Base-by-base conservation (phyloP, 2,113 vertebrate species). In the Chaetodon trifascialis region DNA sequence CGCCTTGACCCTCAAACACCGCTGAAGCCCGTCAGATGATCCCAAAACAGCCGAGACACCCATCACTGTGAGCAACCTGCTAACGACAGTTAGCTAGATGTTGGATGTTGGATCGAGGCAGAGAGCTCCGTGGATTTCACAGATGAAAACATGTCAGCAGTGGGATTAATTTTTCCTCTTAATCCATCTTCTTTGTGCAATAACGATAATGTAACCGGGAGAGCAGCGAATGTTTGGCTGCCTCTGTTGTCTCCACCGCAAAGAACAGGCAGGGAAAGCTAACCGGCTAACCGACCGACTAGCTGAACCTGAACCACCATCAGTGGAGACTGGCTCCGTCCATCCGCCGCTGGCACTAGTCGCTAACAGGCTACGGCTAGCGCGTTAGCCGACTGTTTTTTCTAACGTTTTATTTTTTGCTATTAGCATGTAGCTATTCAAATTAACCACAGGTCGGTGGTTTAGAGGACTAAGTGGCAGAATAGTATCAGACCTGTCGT, bases 311-410 rank as follows among this genome's bases (percentile, higher is more conserved):
- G 79, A 84, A 47, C 70, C 73, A 59, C 60, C 79, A 73, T 82
- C 84, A 55, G 74, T 84, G 79, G 79, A 82, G 58, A 62, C 86
- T 38, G 71, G 55, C 73, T 83, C 75, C 4, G 83, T 90, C 55
- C 85, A 73, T 74, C 88, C 82, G 77, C 86, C 81, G 84, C 83
- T 85, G 82, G 55, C 75, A 84, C 68, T 51, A 56, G 65, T 75
- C 84, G 88, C 84, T 92, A 91, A 69, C 82, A 58, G 21, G 77
- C 85, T 86, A 82, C 12, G 21, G 79, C 86, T 93, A 94, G 64
- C 88, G 46, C 42, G 36, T 66, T 85, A 93, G 82, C 85, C n/a
- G 15, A 23, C 25, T 73, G 62, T 76, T 89, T 76, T 63, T 78
- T 14, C 21, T 7, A 5, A 40, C 11, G 25, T 47, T 74, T 30